These are phyloP conservation scores for Iphiclides podalirius DNA, from an alignment of 2,888 invertebrate species.

Conservation along the genomic window DNA sequence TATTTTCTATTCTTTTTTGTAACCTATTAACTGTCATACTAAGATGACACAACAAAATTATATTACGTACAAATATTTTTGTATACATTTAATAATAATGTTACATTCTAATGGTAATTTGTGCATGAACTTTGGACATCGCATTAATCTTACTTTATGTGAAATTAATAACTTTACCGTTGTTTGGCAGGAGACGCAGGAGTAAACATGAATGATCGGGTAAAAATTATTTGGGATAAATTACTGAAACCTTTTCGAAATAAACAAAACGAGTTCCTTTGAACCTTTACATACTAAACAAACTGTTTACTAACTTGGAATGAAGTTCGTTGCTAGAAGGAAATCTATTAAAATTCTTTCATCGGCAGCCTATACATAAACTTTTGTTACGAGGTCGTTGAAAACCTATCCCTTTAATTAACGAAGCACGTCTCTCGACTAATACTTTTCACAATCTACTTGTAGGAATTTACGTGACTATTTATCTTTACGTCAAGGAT, in stretches of 20 bases:
- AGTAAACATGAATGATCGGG: slow-evolving; percentile 10
- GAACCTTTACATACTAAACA: background rate
- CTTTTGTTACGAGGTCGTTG: slow-evolving; percentile 2
- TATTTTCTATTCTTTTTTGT: no score
- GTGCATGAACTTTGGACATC: background rate
- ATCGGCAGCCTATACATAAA: slow-evolving; percentile 7
- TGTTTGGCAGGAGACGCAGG: slow-evolving; percentile 5
- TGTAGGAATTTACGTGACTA: slow-evolving; percentile 8
- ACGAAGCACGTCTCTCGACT: slow-evolving; percentile 6
- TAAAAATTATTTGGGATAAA: slow-evolving; percentile 14
- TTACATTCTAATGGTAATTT: background rate
- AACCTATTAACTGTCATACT: no score
- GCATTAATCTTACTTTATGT: slow-evolving; percentile 16
- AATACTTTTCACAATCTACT: slow-evolving; percentile 16
- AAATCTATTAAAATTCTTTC: slow-evolving; percentile 14
- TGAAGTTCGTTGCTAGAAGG: background rate
- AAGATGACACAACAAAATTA: no score
- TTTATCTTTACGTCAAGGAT: slow-evolving; percentile 10
- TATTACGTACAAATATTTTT: no score
- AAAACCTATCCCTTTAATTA: slow-evolving; percentile 18
- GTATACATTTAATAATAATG: no score
- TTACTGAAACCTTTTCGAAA: background rate
- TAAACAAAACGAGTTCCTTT: background rate
- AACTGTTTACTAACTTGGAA: background rate
- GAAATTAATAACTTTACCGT: slow-evolving; percentile 11